A percentile compares a stretch with the other conserved stretches of the same genome.
Conservation (phyloP, 1,140 invertebrate species). For the Dysdera silvatica region DNA sequence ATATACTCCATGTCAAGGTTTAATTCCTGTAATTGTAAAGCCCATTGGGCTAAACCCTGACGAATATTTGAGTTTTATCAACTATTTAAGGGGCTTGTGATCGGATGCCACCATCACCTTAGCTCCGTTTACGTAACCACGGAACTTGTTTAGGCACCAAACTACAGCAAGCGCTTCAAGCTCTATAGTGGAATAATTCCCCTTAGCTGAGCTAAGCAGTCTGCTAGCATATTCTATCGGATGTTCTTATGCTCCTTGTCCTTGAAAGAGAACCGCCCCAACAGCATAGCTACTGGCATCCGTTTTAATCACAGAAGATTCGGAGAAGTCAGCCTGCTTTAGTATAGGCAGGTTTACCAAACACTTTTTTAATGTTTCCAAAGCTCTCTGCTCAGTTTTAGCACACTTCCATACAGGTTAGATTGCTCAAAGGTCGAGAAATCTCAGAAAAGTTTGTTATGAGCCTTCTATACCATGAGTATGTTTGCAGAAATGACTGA, state of each 20-base stretch:
- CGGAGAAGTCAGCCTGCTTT: neutral
- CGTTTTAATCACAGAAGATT: neutral
- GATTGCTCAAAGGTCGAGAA: neutral
- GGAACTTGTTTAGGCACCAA: neutral
- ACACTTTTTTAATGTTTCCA: slow-evolving; percentile 8
- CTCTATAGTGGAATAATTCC: slow-evolving; percentile 33
- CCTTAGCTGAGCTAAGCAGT: slow-evolving; percentile 1
- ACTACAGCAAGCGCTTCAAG: slow-evolving; percentile 8
- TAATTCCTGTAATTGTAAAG: slow-evolving; percentile 46
- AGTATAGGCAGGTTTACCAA: slow-evolving; percentile 9
- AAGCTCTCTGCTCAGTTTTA: neutral
- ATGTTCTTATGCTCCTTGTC: slow-evolving; percentile 29
- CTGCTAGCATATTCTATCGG: slow-evolving; percentile 34
- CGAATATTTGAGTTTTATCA: too few relatives aligned
- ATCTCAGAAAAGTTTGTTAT: slow-evolving; percentile 1
- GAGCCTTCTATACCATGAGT: neutral
- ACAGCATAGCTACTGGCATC: slow-evolving; percentile 24
- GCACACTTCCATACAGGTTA: slow-evolving; percentile 15
- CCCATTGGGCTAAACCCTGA: slow-evolving; percentile 49
- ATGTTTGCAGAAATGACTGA: neutral
- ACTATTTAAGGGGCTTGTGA: neutral
- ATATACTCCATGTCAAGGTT: slow-evolving; percentile 44
- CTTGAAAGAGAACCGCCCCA: slow-evolving; percentile 37
- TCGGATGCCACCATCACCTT: neutral
- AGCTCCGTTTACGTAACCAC: neutral